Conservation (phyloP, 1,140 invertebrate genomes). For the Berghia stephanieae region DNA sequence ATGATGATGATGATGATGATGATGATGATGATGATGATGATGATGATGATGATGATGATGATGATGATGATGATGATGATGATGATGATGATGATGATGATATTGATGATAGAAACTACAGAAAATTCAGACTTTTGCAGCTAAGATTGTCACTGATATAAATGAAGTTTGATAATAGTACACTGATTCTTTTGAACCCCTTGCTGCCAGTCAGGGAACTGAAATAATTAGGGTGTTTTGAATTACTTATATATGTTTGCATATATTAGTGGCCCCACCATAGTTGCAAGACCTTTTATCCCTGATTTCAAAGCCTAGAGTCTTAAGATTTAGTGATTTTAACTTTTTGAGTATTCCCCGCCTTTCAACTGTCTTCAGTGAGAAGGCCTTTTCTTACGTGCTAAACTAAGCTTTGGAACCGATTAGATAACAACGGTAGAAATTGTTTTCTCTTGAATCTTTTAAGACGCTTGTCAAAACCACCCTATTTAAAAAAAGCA, state of each 20-base stretch:
- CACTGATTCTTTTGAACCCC: background rate
- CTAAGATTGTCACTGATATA: background rate
- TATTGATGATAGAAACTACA: background rate
- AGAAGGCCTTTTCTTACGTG: no score
- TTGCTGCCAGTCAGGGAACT: background rate
- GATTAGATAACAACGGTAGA: no score
- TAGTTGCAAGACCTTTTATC: no score
- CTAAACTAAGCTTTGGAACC: no score
- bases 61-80: background rate
- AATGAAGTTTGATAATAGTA: background rate
- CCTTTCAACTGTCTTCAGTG: no score
- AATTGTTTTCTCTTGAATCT: no score
- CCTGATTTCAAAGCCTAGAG: no score
- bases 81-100: background rate
- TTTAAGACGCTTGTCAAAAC: no score
- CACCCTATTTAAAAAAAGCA: background rate
- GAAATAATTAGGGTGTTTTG: background rate
- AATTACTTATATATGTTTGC: background rate
- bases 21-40: background rate
- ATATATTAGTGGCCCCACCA: no score
- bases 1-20: background rate
- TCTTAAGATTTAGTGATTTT: no score
- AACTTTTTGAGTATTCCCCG: no score
- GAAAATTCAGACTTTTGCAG: background rate
- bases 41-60: background rate